phyloP scores from a whole-genome alignment of 1,140 invertebrate species.

The Neodiprion fabricii region DNA sequence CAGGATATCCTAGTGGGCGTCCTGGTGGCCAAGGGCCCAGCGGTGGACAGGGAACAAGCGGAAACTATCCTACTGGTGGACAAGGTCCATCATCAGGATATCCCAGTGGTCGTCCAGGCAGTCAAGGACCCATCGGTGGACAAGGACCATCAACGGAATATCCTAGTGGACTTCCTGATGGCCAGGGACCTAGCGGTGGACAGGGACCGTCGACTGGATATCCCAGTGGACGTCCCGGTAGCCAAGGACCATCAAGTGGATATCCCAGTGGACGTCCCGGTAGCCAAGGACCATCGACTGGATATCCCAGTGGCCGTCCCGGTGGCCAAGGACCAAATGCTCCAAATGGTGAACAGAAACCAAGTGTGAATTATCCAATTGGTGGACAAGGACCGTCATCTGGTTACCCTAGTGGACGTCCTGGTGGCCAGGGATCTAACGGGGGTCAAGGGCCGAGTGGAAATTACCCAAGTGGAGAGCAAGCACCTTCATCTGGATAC shows the following conservation, averaged over 20 bases:
- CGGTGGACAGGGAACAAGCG: constrained; percentile 34
- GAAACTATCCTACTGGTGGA: constrained; percentile 31
- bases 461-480: constrained; percentile 26
- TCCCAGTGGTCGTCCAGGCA: constrained; percentile 31
- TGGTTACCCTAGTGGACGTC: constrained; percentile 30
- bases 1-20: constrained; percentile 34
- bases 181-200: constrained; percentile 18
- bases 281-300: constrained; percentile 16
- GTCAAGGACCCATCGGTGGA: constrained; percentile 26
- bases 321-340: constrained; percentile 14
- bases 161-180: constrained; percentile 25
- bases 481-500: constrained; percentile 13
- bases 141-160: constrained; percentile 34
- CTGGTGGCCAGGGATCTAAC: constrained; percentile 24
- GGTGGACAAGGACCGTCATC: constrained; percentile 23
- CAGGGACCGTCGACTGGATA: constrained; percentile 20
- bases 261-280: constrained; percentile 17
- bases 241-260: constrained; percentile 21
- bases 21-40: constrained; percentile 21
- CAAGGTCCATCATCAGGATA: constrained; percentile 32
- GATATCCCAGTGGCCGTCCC: constrained; percentile 21
- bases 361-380: background rate
- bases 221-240: constrained; percentile 9
- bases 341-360: constrained; percentile 25
- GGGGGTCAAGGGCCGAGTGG: constrained; percentile 22